Evolutionary conservation across 2,113 vertebrate species (phyloP), one percentile per base, ranked within the genome.

Genomic region (Pedetes capensis): DNA sequence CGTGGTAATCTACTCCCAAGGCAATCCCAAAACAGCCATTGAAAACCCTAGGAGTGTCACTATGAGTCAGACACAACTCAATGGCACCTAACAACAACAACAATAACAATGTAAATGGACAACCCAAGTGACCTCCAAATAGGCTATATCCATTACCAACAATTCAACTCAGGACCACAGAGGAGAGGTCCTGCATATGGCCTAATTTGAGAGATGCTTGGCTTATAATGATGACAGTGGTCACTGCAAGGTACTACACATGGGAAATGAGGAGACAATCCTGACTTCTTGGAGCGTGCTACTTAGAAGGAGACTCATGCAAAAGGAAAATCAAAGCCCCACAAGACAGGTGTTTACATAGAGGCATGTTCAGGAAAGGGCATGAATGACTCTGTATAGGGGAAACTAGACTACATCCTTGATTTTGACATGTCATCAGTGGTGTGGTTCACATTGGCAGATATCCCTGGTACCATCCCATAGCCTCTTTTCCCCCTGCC

Each of bases 391-490:
- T 71, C 63, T 78, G 49, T 32, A 49, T 23, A 34, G 86, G 55
- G 37, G 68, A 71, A n/a, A 8, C 39, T 34, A 44, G 39, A 44
- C 34, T 0, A 44, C 8, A 49, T 5, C 23, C 64, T 74, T 47
- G n/a, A n/a, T 79, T 49, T 93, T 64, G 42, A 8, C n/a, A 7
- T 18, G 49, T 23, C 72, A 6, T 53, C 20, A 16, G 74, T 22
- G 11, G 37, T 29, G 18, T 34, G 49, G 34, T 53, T 29, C 25
- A 22, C 57, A 22, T 2, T n/a, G 0, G 0, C 3, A 5, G 25
- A n/a, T 32, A n/a, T 75, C 17, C 13, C 51, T 47, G 61, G 51
- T 49, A 74, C 42, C 49, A 32, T 53, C n/a, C 34, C 57, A 18
- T 8, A 61, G 53, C 29, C 2, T 18, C n/a, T 8, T 74, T 20